Evolutionary conservation across 2,888 invertebrate genomes (phyloP).

Genomic region (Rhabditoides inermis): DNA sequence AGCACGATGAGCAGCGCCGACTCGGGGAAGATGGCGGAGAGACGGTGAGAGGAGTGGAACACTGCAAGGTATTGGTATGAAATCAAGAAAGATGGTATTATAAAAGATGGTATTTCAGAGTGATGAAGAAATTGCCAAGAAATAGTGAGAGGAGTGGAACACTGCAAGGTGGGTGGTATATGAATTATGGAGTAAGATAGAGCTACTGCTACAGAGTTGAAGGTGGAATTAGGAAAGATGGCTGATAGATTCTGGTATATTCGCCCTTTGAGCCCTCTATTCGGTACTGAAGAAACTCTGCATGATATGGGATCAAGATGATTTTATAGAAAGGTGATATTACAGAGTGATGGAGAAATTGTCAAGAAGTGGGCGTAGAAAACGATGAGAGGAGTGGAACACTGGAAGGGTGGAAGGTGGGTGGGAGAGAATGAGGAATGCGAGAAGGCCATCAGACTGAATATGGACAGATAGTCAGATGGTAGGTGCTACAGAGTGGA

Average conservation of each 20-base stretch:
- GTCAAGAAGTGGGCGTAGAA: background rate
- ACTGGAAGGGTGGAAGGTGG: no score
- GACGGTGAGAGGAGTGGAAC: conserved; percentile 21
- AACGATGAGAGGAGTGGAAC: conserved; percentile 23
- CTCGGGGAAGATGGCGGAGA: conserved; percentile 31
- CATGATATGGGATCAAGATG: no score
- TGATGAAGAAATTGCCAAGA: background rate
- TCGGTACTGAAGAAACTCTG: no score
- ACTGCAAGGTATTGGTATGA: conserved; percentile 9
- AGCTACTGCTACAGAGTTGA: no score
- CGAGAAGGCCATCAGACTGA: no score
- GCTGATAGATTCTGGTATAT: no score
- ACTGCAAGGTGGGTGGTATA: conserved; percentile 11
- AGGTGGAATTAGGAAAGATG: background rate
- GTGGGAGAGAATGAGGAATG: no score
- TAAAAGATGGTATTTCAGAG: background rate
- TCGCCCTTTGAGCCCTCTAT: no score
- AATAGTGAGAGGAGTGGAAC: conserved; percentile 21
- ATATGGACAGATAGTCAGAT: no score
- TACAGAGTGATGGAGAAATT: background rate
- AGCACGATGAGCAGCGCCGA: conserved; percentile 32
- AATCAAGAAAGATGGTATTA: background rate
- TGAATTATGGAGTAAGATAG: conserved; percentile 1
- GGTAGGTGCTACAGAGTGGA: no score
- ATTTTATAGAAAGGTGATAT: background rate